Evolutionary conservation across 1,140 invertebrate species (phyloP).

Genomic region (Protaetia brevitarsis): DNA sequence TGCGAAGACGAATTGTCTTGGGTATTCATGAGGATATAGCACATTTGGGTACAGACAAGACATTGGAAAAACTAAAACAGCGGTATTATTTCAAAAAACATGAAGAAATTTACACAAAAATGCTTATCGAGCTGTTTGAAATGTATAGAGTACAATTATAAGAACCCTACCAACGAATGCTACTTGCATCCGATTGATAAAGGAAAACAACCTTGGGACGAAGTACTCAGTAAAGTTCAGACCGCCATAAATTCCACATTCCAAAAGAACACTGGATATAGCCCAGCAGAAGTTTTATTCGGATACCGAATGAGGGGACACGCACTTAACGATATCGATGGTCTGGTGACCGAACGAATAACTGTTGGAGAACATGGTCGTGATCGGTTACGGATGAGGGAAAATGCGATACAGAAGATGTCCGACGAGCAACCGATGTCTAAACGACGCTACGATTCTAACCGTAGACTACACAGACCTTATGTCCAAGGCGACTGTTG

Average conservation of each 20-base stretch:
- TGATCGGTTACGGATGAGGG: not conserved
- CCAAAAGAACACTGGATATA: not conserved
- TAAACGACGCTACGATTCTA: not conserved
- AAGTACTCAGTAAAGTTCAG: not conserved
- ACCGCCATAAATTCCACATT: not conserved
- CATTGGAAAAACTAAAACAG: too few species aligned
- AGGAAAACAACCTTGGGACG: not conserved
- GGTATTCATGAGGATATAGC: constrained; percentile 32
- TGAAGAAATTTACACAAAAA: too few species aligned
- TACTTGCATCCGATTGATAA: too few species aligned
- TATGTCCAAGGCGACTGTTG: not conserved
- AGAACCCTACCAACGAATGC: too few species aligned
- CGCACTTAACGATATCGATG: not conserved
- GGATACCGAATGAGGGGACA: not conserved
- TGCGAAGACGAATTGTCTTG: constrained; percentile 31
- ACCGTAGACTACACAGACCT: not conserved
- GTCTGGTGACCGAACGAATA: not conserved
- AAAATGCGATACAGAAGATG: not conserved
- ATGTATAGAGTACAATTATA: too few species aligned
- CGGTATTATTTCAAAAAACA: too few species aligned
- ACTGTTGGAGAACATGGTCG: not conserved
- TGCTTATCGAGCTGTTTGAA: too few species aligned
- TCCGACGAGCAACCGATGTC: not conserved
- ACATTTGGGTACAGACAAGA: constrained; percentile 30
- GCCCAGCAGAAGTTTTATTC: not conserved